A percentile compares a stretch with the other conserved stretches of the same genome.
phyloP scores from a whole-genome alignment of 2,888 invertebrate genomes.

The Ophioninae sp. region DNA sequence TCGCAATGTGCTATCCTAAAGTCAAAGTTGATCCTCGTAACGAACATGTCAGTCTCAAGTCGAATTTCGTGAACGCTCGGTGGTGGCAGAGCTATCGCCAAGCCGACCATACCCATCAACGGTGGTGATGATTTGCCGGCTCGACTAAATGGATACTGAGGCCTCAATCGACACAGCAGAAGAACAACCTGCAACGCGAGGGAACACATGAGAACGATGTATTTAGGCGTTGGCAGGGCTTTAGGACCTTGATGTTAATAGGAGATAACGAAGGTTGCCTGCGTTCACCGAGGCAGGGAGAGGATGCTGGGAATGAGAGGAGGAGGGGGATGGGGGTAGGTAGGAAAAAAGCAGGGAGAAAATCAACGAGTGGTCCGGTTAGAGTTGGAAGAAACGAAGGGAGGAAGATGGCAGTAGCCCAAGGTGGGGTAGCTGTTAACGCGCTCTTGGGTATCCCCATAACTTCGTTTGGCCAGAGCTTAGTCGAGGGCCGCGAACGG shows the following conservation, averaged over 20 bases:
- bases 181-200: slow-evolving; percentile 90
- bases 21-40: slow-evolving; percentile 97
- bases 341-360: slow-evolving; percentile 26
- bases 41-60: slow-evolving; percentile 97
- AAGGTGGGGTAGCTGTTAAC: slow-evolving; percentile 61
- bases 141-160: slow-evolving; percentile 96
- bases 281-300: slow-evolving; percentile 32
- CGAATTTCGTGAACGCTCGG: slow-evolving; percentile 98
- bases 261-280: slow-evolving; percentile 56
- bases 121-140: slow-evolving; percentile 93
- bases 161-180: slow-evolving; percentile 94
- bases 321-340: slow-evolving; percentile 2
- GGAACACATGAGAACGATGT: slow-evolving; percentile 26
- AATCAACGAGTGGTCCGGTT: slow-evolving; percentile 40
- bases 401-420: slow-evolving; percentile 36
- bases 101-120: slow-evolving; percentile 95
- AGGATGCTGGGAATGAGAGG: neutral
- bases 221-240: slow-evolving; percentile 29
- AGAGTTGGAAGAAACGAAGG: slow-evolving; percentile 30
- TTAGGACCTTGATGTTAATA: slow-evolving; percentile 52
- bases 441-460: slow-evolving; percentile 61
- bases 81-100: slow-evolving; percentile 97
- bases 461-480: slow-evolving; percentile 67
- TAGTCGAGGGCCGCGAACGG: slow-evolving; percentile 59
- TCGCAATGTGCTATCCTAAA: slow-evolving; percentile 98